Evolutionary conservation across 2,797 vertebrate species (phyloP), one percentile per base, ranked within the genome.

Genomic region (Ctenopoma multispine): DNA sequence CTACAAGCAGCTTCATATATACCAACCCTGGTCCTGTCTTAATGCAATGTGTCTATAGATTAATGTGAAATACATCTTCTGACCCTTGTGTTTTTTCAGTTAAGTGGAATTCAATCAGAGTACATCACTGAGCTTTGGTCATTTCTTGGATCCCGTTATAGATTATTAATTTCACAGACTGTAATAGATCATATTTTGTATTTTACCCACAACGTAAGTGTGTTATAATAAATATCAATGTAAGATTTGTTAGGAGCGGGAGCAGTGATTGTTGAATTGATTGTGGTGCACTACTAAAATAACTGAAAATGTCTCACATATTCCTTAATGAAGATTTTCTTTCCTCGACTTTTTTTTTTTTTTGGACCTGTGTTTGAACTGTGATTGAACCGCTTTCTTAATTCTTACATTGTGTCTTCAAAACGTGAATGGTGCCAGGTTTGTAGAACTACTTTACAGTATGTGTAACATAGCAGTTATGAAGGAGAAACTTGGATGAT

Each of bases 251-350:
- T 40, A 41, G 18, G 8, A 66, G n/a, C 21, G 1, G 3, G 46
- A 27, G 41, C 40, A 21, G 34, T 78, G 60, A 57, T 43, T 3
- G 27, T 29, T 60, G 34, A 34, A 29, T 27, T 11, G 41, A 17
- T 71, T 58, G 41, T 48, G 62, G 43, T 53, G 60, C 72, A 58
- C 60, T 65, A 48, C 53, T 77, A 11, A 48, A 8, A 36, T 56
- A 23, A 60, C 40, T 18, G 31, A 38, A 38, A 44, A 13, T 64
- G 53, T 57, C 9, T 29, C 23, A 5, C 21, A 31, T 18, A 13
- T 38, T 2, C 56, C 61, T 49, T 58, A 40, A 3, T 12, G 61
- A 50, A 15, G 9, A 40, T 63, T 74, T 48, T 18, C 17, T 57
- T 15, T 6, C 46, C 50, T 61, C 3, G 0, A 0, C 5, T 12